A percentile compares a stretch with the other conserved stretches of the same genome.
Evolutionary conservation across 2,797 vertebrate species (phyloP).

Genomic region (Philypnodon macrostomus): DNA sequence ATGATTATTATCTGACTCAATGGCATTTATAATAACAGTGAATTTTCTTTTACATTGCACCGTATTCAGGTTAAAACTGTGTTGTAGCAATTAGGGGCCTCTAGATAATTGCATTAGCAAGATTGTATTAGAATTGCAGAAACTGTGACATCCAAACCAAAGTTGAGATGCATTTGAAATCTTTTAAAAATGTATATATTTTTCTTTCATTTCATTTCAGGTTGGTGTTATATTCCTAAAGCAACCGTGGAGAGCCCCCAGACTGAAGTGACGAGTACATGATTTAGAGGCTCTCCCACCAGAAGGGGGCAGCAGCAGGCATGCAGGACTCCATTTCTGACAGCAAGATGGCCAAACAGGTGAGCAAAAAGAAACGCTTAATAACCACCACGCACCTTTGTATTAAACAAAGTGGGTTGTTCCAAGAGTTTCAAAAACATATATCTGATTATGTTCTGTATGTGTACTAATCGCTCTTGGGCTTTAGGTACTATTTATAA

Average conservation of each 20-base stretch:
- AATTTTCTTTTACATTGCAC: no score
- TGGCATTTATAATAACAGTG: conserved; percentile 1
- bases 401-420: no score
- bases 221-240: conserved; percentile 78
- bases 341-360: conserved; percentile 81
- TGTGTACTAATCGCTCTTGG: no score
- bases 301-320: conserved; percentile 63
- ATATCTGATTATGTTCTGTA: no score
- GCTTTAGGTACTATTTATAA: no score
- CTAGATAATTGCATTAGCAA: no score
- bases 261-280: conserved; percentile 76
- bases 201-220: conserved; percentile 44
- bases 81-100: no score
- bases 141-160: neutral
- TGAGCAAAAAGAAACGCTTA: conserved; percentile 42
- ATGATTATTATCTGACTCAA: conserved; percentile 52
- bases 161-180: neutral
- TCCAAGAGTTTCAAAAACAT: no score
- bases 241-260: conserved; percentile 74
- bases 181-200: neutral
- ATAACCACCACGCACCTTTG: no score
- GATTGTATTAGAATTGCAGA: no score
- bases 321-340: conserved; percentile 79
- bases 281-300: conserved; percentile 73
- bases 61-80: no score